These are phyloP conservation scores for Choristoneura rosaceana DNA, from an alignment of 2,888 invertebrate species.

Conservation along the genomic window DNA sequence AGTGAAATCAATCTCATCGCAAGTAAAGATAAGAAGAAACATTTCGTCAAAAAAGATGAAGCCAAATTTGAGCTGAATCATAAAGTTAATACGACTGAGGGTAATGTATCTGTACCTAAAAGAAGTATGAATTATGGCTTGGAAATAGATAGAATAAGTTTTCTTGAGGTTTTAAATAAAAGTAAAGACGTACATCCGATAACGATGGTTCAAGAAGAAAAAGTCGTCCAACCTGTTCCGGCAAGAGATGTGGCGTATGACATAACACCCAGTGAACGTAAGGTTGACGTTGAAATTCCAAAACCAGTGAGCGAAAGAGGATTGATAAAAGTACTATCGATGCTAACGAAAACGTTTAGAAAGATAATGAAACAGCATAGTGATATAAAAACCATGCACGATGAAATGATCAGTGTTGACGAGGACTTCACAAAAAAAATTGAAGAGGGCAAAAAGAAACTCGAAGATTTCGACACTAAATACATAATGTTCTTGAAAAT, in stretches of 20 bases:
- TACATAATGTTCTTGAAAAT: slow-evolving; percentile 61
- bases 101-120: slow-evolving; percentile 50
- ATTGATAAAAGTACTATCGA: slow-evolving; percentile 70
- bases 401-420: slow-evolving; percentile 58
- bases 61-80: slow-evolving; percentile 6
- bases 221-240: slow-evolving; percentile 62
- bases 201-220: slow-evolving; percentile 55
- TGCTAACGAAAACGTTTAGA: slow-evolving; percentile 75
- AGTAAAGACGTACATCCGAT: slow-evolving; percentile 47
- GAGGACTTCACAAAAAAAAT: slow-evolving; percentile 63
- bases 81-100: slow-evolving; percentile 31
- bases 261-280: slow-evolving; percentile 57
- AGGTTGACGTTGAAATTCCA: slow-evolving; percentile 50
- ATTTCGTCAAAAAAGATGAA: slow-evolving; percentile 1
- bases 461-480: slow-evolving; percentile 69
- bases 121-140: slow-evolving; percentile 62
- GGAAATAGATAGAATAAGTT: slow-evolving; percentile 56
- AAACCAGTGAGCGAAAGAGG: slow-evolving; percentile 69
- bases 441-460: slow-evolving; percentile 55
- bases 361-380: slow-evolving; percentile 74
- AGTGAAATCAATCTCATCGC: slow-evolving; percentile 17
- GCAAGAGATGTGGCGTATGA: slow-evolving; percentile 57
- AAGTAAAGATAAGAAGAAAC: not conserved
- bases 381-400: slow-evolving; percentile 69
- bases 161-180: slow-evolving; percentile 55